Evolutionary conservation across 2,888 invertebrate genomes (phyloP).

Genomic region (Lypha dubia): DNA sequence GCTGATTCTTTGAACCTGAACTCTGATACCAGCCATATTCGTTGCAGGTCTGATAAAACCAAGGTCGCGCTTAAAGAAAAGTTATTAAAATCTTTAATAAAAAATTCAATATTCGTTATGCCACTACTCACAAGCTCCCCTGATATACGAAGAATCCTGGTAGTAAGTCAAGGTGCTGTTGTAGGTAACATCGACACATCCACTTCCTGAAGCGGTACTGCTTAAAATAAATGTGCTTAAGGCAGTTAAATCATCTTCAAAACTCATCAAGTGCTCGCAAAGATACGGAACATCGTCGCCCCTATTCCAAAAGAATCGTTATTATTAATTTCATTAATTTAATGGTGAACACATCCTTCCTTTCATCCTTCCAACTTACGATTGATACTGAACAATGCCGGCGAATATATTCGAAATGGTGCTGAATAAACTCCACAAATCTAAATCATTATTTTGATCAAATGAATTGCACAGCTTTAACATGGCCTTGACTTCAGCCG

Average conservation of each 20-base stretch:
- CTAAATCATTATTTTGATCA: conserved; percentile 78
- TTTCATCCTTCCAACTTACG: conserved; percentile 71
- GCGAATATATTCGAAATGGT: conserved; percentile 79
- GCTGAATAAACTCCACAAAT: conserved; percentile 80
- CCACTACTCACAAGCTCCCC: neutral
- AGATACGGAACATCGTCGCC: conserved; percentile 73
- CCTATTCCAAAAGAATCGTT: conserved; percentile 66
- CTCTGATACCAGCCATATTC: conserved; percentile 94
- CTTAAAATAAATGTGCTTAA: conserved; percentile 72
- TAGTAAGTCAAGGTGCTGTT: neutral
- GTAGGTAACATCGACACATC: neutral
- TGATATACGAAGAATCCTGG: neutral
- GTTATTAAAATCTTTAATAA: too few relatives aligned
- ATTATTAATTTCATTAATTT: neutral
- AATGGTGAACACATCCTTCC: too few relatives aligned
- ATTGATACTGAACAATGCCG: conserved; percentile 79
- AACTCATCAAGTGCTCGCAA: conserved; percentile 76
- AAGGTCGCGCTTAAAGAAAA: conserved; percentile 85
- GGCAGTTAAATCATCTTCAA: conserved; percentile 77
- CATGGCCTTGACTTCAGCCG: conserved; percentile 78
- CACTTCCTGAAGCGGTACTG: neutral
- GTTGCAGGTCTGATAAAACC: conserved; percentile 93
- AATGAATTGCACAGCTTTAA: conserved; percentile 80
- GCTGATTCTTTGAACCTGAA: conserved; percentile 86
- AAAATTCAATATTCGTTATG: neutral